Percentiles rank a stretch among this genome's conserved stretches.
Conservation (phyloP, 2,888 invertebrate species). For the Oxyteleia sp. region DNA sequence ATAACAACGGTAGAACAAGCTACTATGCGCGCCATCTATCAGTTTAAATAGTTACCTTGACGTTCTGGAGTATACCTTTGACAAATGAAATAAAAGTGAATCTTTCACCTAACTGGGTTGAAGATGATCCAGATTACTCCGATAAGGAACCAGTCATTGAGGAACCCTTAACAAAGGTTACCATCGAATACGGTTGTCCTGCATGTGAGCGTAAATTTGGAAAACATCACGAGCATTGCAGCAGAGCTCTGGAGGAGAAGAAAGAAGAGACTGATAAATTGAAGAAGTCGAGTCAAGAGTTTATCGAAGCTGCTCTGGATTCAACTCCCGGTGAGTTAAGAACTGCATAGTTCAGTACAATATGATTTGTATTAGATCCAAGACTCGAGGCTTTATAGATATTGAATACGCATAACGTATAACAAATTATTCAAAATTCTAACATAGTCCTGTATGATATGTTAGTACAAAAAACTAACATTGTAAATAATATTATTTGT, state of each 20-base stretch:
- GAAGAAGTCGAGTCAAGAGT: constrained; percentile 34
- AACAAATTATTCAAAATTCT: too few species aligned
- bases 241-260: constrained; percentile 50
- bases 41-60: too few species aligned
- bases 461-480: too few species aligned
- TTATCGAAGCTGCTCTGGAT: constrained; percentile 42
- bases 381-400: too few species aligned
- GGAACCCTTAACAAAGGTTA: constrained; percentile 82
- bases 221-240: constrained; percentile 76
- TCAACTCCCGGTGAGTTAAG: constrained; percentile 54
- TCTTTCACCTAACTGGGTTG: constrained; percentile 56
- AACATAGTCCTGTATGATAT: too few species aligned
- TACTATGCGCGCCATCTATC: too few species aligned
- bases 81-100: constrained; percentile 75
- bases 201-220: constrained; percentile 80
- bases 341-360: too few species aligned
- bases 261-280: constrained; percentile 24
- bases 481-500: too few species aligned
- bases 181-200: constrained; percentile 80
- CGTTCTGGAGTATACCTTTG: too few species aligned
- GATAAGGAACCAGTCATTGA: constrained; percentile 81
- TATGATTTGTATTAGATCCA: too few species aligned
- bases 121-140: constrained; percentile 76
- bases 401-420: too few species aligned
- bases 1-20: too few species aligned